Conservation (phyloP, 2,113 vertebrate genomes). For the Grammomys dolichurus region DNA sequence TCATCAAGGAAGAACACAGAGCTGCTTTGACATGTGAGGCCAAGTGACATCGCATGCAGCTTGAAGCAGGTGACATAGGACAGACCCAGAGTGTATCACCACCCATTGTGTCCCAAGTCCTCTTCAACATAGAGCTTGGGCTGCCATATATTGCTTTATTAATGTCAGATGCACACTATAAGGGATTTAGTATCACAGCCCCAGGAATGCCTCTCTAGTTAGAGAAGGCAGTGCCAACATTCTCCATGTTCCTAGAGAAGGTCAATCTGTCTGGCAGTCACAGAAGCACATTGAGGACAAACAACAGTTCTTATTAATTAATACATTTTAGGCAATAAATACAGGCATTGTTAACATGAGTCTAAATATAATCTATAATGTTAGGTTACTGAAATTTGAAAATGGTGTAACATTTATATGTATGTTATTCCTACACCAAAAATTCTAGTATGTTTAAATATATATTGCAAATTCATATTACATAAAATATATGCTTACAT, state of each 20-base stretch:
- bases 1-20: background rate
- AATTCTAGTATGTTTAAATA: background rate
- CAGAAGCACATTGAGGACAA: background rate
- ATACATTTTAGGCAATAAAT: background rate
- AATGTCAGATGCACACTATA: background rate
- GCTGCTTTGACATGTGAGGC: background rate
- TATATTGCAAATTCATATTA: background rate
- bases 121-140: background rate
- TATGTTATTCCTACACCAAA: background rate
- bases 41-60: background rate
- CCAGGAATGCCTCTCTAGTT: background rate
- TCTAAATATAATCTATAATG: background rate
- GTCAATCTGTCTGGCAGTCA: background rate
- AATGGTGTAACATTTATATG: background rate
- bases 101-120: too few species aligned
- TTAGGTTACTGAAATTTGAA: background rate
- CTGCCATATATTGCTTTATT: background rate
- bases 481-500: background rate
- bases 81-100: background rate
- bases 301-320: background rate
- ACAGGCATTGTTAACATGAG: background rate
- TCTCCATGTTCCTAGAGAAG: background rate
- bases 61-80: background rate
- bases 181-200: background rate
- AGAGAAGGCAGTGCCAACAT: background rate